Percentiles rank a stretch among this genome's conserved stretches.
phyloP scores from a whole-genome alignment of 2,113 vertebrate species.

The Sylvietta virens region DNA sequence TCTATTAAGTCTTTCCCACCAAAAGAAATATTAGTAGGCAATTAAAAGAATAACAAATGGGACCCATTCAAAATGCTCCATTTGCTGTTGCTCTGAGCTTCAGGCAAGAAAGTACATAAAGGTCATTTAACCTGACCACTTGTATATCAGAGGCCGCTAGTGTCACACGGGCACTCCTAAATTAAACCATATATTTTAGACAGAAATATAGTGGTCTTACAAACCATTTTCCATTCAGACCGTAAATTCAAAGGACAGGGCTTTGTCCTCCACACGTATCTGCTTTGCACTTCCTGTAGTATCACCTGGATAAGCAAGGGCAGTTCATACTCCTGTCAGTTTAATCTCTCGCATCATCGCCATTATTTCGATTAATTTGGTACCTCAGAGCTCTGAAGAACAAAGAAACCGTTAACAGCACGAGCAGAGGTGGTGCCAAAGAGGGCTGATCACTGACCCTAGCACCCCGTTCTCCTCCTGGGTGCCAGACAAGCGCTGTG shows the following conservation, averaged over 20 bases:
- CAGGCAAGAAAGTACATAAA: not conserved
- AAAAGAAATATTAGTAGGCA: slow-evolving; percentile 10
- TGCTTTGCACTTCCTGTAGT: not conserved
- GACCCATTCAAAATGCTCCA: not conserved
- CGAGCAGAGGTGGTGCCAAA: not conserved
- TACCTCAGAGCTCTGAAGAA: not conserved
- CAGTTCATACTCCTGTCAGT: not conserved
- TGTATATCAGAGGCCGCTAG: not conserved
- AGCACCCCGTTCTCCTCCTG: not conserved
- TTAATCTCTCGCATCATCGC: not conserved
- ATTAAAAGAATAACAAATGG: slow-evolving; percentile 48
- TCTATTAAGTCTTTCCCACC: not conserved
- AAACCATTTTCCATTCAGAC: not conserved
- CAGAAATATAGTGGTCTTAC: not conserved
- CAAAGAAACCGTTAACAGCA: not conserved
- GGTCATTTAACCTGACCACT: slow-evolving; percentile 3
- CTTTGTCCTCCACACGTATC: not conserved
- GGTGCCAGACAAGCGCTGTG: not conserved
- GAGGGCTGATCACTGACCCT: not conserved
- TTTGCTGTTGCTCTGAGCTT: not conserved
- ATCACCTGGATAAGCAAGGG: not conserved
- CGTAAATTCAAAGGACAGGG: not conserved
- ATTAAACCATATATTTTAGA: slow-evolving; percentile 24
- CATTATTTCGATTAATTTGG: not conserved
- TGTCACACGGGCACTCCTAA: not conserved